Conservation (phyloP, 2,797 vertebrate genomes). For the Sebastolobus altivelis region DNA sequence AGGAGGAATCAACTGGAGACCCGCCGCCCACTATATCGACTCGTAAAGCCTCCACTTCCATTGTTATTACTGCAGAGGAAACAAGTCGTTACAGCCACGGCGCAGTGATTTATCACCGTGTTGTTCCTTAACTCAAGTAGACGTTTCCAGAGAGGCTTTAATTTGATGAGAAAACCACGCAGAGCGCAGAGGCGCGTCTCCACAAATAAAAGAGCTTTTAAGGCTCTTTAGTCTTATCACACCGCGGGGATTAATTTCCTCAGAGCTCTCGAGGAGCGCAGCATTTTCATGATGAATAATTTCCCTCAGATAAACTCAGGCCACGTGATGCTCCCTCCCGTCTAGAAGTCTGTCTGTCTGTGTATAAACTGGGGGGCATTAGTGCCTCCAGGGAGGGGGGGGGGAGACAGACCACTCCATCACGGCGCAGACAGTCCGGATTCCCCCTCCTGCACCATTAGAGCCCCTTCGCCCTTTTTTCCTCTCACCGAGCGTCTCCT, state of each 20-base stretch:
- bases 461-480: conserved; percentile 23
- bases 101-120: conserved; percentile 62
- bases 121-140: conserved; percentile 62
- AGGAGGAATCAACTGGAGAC: conserved; percentile 30
- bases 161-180: conserved; percentile 33
- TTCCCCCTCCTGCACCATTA: conserved; percentile 69
- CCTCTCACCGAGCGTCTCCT: conserved; percentile 36
- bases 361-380: conserved; percentile 74
- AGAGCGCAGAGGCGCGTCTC: not conserved
- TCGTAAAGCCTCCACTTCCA: conserved; percentile 63
- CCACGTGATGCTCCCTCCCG: conserved; percentile 36
- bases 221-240: conserved; percentile 50
- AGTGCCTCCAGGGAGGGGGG: conserved; percentile 45
- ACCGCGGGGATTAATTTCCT: conserved; percentile 41
- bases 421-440: conserved; percentile 67
- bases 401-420: conserved; percentile 65
- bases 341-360: conserved; percentile 38
- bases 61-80: conserved; percentile 75
- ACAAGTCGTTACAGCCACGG: conserved; percentile 55
- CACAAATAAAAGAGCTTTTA: conserved; percentile 1
- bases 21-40: conserved; percentile 33
- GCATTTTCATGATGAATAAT: conserved; percentile 63
- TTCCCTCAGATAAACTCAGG: conserved; percentile 49
- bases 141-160: conserved; percentile 50
- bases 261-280: conserved; percentile 37